phyloP scores from a whole-genome alignment of 2,797 vertebrate genomes.

The Sebastiscus tertius region DNA sequence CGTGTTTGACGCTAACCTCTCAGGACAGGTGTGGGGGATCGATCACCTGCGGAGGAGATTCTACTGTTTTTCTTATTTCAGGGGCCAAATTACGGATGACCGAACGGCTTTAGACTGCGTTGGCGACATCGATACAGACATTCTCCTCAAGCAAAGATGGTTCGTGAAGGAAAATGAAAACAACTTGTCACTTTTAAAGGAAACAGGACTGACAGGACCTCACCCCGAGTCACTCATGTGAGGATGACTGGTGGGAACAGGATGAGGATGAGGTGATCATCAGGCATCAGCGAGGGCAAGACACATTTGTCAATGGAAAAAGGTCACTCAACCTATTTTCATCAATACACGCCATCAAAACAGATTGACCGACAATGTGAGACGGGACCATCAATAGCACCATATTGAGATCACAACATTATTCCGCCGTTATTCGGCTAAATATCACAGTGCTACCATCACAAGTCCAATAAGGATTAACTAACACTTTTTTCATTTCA shows the following conservation, averaged over 20 bases:
- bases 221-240: constrained; percentile 45
- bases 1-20: constrained; percentile 14
- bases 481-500: constrained; percentile 65
- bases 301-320: constrained; percentile 52
- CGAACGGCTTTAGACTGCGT: neutral
- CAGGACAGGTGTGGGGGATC: constrained; percentile 18
- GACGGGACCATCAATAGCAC: constrained; percentile 73
- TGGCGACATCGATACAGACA: constrained; percentile 47
- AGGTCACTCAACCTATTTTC: constrained; percentile 65
- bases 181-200: constrained; percentile 48
- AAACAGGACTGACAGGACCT: constrained; percentile 54
- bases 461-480: constrained; percentile 75
- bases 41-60: constrained; percentile 26
- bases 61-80: constrained; percentile 12
- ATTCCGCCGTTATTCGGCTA: constrained; percentile 63
- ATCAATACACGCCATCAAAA: constrained; percentile 72
- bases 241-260: constrained; percentile 54
- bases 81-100: constrained; percentile 30
- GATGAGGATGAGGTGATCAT: constrained; percentile 62
- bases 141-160: constrained; percentile 39
- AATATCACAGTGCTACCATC: constrained; percentile 81
- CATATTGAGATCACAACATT: constrained; percentile 76
- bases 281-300: constrained; percentile 46
- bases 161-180: constrained; percentile 47
- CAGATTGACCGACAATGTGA: constrained; percentile 61